These are phyloP conservation scores for Arrhamphus sclerolepis DNA, from an alignment of 2,797 vertebrate genomes.

Conservation along the genomic window DNA sequence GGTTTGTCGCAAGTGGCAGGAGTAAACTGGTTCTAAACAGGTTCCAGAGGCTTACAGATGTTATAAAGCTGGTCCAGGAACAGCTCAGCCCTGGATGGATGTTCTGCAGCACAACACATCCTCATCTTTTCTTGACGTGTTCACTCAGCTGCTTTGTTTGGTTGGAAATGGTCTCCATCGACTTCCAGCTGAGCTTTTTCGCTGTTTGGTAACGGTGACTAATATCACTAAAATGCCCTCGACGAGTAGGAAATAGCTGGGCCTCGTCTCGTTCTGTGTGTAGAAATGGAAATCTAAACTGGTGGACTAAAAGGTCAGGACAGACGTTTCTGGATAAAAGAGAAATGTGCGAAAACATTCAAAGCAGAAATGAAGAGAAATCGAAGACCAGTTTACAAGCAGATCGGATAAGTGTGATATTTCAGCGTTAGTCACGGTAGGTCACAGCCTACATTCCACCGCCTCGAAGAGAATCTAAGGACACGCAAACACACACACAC, in stretches of 20 bases:
- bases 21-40: too few relatives aligned
- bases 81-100: too few relatives aligned
- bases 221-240: background rate
- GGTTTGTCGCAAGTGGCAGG: too few relatives aligned
- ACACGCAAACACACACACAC: background rate
- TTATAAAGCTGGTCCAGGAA: too few relatives aligned
- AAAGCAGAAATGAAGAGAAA: background rate
- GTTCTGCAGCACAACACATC: too few relatives aligned
- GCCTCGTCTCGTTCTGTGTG: background rate
- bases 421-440: conserved; percentile 29
- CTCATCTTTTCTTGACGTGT: too few relatives aligned
- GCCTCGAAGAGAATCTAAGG: conserved; percentile 28
- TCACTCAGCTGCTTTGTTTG: too few relatives aligned
- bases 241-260: background rate
- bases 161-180: too few relatives aligned
- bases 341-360: background rate
- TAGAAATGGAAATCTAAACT: background rate
- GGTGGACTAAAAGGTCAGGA: background rate
- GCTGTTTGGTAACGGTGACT: background rate
- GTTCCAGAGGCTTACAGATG: too few relatives aligned
- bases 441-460: conserved; percentile 33
- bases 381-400: conserved; percentile 3
- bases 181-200: background rate
- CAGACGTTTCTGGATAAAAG: background rate
- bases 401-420: conserved; percentile 18